Evolutionary conservation across 1,140 invertebrate genomes (phyloP), one percentile per base, ranked within the genome.

Genomic region (Hycleus cichorii): DNA sequence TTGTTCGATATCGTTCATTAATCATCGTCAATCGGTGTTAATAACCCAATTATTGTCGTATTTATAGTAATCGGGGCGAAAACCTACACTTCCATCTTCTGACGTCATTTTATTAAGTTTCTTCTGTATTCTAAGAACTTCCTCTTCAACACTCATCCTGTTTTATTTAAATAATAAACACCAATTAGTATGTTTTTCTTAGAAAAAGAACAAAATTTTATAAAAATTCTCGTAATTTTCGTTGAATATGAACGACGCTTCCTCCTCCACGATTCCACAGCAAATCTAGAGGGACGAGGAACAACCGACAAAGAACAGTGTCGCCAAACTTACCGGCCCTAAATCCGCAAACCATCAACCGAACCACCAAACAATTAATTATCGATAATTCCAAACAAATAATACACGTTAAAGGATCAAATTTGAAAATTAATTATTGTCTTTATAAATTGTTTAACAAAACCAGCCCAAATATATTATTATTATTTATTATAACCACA

Each of bases 21-120:
- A 49, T 49, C 4, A 26, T 49, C 8, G 49, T 18, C 27, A 43
- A 32, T 48, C 11, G 40, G 4, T 42, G 40, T 9, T 7, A n/a
- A 7, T 42, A n/a, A 42, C 10, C 40, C 9, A n/a, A 42, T 42
- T 43, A 43, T 57, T 48, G 38, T 11, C 32, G 18, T 48, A 43
- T 11, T 49, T 49, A 56, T 4, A 39, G 39, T 40, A 48, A 47
- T 53, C 12, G 44, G 25, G 60, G 7, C 40, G 11, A 55, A 46
- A 59, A 88, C 88, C 79, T 82, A 93, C 91, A 75, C 86, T 83
- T 70, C 87, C 90, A 74, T 90, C 88, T 57, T 87, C 86, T 46
- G 85, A 84, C 60, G 90, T 89, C 86, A 96, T 96, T 81, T 95
- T 95, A 68, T 86, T 93, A 59, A 97, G 80, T 77, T 95, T 95